Conservation (phyloP, 2,113 vertebrate species). For the human region DNA sequence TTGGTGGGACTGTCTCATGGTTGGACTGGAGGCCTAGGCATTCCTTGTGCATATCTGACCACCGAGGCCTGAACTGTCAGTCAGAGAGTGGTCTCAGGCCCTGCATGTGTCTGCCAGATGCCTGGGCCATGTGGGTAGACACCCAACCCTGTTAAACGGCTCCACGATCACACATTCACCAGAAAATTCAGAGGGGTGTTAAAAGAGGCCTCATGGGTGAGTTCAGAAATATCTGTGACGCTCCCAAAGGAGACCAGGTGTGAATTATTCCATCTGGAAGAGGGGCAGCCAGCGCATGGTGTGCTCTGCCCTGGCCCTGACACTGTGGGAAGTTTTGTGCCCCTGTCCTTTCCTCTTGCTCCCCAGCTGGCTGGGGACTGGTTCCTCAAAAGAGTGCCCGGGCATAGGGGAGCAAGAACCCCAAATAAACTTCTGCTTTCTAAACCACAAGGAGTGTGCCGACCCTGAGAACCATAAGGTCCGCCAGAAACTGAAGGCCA, state of each 20-base stretch:
- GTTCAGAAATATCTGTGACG: background rate
- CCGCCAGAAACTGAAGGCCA: constrained; percentile 94
- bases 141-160: accelerated
- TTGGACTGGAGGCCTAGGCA: background rate
- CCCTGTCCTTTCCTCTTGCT: background rate
- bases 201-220: background rate
- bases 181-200: background rate
- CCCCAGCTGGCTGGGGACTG: background rate
- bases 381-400: background rate
- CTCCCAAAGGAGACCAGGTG: accelerated
- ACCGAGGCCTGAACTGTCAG: accelerated
- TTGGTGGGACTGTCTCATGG: too few relatives aligned
- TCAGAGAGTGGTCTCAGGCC: background rate
- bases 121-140: too few relatives aligned
- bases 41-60: background rate
- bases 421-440: background rate
- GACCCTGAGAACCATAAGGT: constrained; percentile 96
- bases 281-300: too few relatives aligned
- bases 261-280: too few relatives aligned
- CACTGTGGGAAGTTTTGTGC: background rate
- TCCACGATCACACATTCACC: background rate
- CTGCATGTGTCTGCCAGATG: too few relatives aligned
- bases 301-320: background rate
- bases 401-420: background rate
- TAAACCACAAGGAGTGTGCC: constrained; percentile 85